phyloP scores from a whole-genome alignment of 2,113 vertebrate species.

The Lamprotornis superbus region DNA sequence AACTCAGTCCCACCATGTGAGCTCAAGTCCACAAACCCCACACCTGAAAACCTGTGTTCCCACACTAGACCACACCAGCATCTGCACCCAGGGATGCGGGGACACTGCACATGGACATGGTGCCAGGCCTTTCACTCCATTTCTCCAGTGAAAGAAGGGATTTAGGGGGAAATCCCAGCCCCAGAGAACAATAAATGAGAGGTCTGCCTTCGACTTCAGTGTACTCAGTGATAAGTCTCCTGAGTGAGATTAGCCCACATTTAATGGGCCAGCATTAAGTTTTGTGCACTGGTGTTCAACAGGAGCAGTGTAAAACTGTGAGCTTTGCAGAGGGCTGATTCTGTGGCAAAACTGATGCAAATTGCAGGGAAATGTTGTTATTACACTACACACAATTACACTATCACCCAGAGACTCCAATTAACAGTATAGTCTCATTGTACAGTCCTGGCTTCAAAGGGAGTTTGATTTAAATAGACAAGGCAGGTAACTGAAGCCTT shows the following conservation, averaged over 20 bases:
- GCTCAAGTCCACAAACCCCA: neutral
- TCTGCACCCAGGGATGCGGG: neutral
- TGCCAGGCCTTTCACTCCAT: neutral
- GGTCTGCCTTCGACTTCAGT: neutral
- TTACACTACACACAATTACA: constrained; percentile 31
- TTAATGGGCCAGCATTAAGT: neutral
- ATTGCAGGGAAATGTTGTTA: constrained; percentile 22
- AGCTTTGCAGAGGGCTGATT: neutral
- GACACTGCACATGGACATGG: accelerated
- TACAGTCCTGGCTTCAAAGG: constrained; percentile 43
- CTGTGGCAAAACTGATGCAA: constrained; percentile 4
- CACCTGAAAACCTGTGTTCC: accelerated
- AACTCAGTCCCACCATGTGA: accelerated
- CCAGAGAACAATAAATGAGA: neutral
- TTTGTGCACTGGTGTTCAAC: neutral
- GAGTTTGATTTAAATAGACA: constrained; percentile 61
- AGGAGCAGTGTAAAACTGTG: neutral
- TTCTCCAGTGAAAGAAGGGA: neutral
- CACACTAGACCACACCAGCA: neutral
- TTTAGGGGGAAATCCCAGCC: neutral
- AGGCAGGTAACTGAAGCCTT: constrained; percentile 62
- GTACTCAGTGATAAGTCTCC: neutral
- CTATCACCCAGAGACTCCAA: constrained; percentile 54
- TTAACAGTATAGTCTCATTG: constrained; percentile 51
- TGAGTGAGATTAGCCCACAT: neutral